A percentile compares a stretch with the other conserved stretches of the same genome.
Conservation (phyloP, 2,113 vertebrate species). For the Coregonus clupeaformis region DNA sequence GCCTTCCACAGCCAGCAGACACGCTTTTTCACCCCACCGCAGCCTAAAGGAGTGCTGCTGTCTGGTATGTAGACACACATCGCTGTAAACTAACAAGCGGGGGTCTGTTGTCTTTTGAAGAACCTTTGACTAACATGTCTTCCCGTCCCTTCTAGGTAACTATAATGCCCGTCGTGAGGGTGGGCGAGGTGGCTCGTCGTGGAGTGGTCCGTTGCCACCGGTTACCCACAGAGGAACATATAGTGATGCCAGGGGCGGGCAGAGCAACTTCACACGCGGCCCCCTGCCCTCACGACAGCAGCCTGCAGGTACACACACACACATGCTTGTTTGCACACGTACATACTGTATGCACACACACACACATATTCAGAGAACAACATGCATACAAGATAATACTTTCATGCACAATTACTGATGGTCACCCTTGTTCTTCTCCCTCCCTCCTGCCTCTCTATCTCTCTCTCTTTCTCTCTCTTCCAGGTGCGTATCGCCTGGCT, state of each 20-base stretch:
- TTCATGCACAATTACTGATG: background rate
- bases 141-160: conserved; percentile 77
- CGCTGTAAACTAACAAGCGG: background rate
- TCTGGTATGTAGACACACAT: conserved; percentile 41
- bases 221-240: conserved; percentile 93
- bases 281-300: conserved; percentile 87
- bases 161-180: conserved; percentile 89
- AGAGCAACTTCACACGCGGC: conserved; percentile 93
- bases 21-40: conserved; percentile 95
- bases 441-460: too few relatives aligned
- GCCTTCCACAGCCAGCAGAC: conserved; percentile 96
- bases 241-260: conserved; percentile 92
- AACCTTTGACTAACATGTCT: background rate
- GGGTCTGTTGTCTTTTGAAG: background rate
- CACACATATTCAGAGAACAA: background rate
- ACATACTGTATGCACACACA: background rate
- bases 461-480: too few relatives aligned
- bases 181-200: conserved; percentile 86
- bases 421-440: background rate
- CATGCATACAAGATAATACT: too few relatives aligned
- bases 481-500: conserved; percentile 89
- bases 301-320: conserved; percentile 79
- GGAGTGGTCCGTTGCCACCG: conserved; percentile 88
- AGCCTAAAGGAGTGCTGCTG: conserved; percentile 86
- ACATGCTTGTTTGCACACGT: conserved; percentile 71